Evolutionary conservation across 2,888 invertebrate species (phyloP), one percentile per base, ranked within the genome.

Genomic region (Calameuta idolon): DNA sequence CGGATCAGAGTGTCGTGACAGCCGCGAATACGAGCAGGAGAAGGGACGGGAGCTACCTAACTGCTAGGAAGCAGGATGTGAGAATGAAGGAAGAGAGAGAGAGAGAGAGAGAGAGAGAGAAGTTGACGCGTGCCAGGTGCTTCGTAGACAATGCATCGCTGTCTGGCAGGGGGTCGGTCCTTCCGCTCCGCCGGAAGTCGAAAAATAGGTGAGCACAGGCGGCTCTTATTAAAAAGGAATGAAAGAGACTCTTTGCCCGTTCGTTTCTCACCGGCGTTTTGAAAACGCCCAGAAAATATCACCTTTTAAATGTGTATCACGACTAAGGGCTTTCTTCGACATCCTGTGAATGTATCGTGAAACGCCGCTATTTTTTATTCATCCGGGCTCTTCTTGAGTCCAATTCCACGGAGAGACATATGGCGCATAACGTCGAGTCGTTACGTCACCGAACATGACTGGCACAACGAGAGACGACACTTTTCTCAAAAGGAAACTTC

Each of bases 121-220:
- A 85, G 86, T 85, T 86, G 88, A 89, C 89, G 88, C 90, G 90
- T 90, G 91, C 91, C 91, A 90, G 91, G 90, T 90, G 90, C 89
- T 89, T 88, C 86, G 85, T 81, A 83, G 85, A 85, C 87, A 89
- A 87, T 89, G 89, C 89, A 87, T 89, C 88, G 87, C 88, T 89
- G 88, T 89, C 87, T 83, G 83, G 84, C 79, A 81, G 81, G 80
- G 81, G 81, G 79, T 75, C 82, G 82, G 79, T 76, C 74, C 77
- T 80, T 80, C 78, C 77, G 79, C 79, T 81, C 84, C 85, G 84
- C 90, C 89, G 90, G 90, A 90, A 90, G 90, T 90, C 86, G 87
- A 85, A 86, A 87, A 86, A 87, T 87, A 87, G 85, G 86, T 86
- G 86, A 86, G 85, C 86, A 87, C 85, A 86, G 85, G 85, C 86